phyloP scores from a whole-genome alignment of 2,888 invertebrate species.

The Cantharis rufa region DNA sequence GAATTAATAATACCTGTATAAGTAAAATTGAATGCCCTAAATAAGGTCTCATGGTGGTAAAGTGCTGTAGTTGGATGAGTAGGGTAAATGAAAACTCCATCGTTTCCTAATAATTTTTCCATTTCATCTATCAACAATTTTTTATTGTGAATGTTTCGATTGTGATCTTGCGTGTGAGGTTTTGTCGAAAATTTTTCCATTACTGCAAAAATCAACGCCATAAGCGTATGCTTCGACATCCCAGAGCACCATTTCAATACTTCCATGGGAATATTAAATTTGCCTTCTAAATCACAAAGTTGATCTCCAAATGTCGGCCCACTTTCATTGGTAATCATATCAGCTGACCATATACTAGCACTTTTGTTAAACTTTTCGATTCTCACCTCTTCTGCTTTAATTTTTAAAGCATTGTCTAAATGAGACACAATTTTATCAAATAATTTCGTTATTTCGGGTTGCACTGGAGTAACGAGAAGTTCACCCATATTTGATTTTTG shows the following conservation, averaged over 20 bases:
- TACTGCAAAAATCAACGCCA: conserved; percentile 66
- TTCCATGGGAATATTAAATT: conserved; percentile 67
- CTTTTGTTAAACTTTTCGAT: conserved; percentile 67
- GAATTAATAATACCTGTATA: conserved; percentile 89
- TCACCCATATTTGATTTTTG: conserved; percentile 79
- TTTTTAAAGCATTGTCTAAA: conserved; percentile 64
- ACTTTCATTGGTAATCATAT: conserved; percentile 67
- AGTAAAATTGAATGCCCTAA: conserved; percentile 80
- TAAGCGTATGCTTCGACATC: conserved; percentile 80
- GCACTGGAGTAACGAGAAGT: conserved; percentile 71
- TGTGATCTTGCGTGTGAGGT: conserved; percentile 63
- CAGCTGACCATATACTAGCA: conserved; percentile 73
- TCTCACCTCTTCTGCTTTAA: conserved; percentile 64
- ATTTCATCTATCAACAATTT: conserved; percentile 67
- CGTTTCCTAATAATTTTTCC: conserved; percentile 73
- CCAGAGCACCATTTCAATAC: conserved; percentile 75
- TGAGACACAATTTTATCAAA: conserved; percentile 63
- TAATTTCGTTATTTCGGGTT: conserved; percentile 70
- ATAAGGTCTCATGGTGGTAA: conserved; percentile 83
- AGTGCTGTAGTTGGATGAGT: conserved; percentile 89
- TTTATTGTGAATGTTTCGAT: conserved; percentile 63
- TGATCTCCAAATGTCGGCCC: conserved; percentile 68
- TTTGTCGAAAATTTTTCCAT: conserved; percentile 66
- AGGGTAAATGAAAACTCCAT: conserved; percentile 88
- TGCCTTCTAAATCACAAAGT: conserved; percentile 66